These are phyloP conservation scores for Bombyx mori DNA, from an alignment of 1,140 invertebrate genomes.

Conservation along the genomic window ASM3026992v2 NC_085117.1:14880001-14880500, in stretches of 20 bases:
- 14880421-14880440: too few relatives aligned
- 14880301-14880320: conserved; percentile 41
- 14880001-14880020: conserved; percentile 58
- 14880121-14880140: conserved; percentile 56
- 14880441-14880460: too few relatives aligned
- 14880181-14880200: conserved; percentile 20
- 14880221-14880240: conserved; percentile 54
- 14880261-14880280: conserved; percentile 65
- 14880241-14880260: conserved; percentile 49
- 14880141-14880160: conserved; percentile 19
- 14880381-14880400: too few relatives aligned
- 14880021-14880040: conserved; percentile 53
- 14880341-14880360: too few relatives aligned
- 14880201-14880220: conserved; percentile 43
- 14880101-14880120: conserved; percentile 67
- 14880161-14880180: conserved; percentile 9
- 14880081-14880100: conserved; percentile 68
- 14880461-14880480: too few relatives aligned
- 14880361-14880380: too few relatives aligned
- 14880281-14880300: conserved; percentile 69
- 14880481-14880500: not conserved
- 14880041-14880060: conserved; percentile 65
- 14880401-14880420: too few relatives aligned
- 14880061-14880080: conserved; percentile 39
- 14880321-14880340: not conserved